Conservation (phyloP, 2,797 vertebrate species). For the Margarornis squamiger region DNA sequence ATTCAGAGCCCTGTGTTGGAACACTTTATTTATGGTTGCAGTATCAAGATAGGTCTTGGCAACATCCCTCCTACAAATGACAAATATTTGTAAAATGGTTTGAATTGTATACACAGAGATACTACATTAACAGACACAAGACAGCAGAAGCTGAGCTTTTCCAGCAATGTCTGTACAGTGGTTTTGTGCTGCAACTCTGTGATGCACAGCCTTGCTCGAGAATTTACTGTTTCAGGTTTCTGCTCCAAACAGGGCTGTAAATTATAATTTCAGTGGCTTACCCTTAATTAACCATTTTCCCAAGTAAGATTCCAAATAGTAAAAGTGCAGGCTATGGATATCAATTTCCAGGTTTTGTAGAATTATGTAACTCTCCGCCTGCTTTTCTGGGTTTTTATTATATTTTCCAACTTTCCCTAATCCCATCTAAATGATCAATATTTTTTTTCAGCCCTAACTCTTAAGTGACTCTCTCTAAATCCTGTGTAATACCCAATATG, state of each 20-base stretch:
- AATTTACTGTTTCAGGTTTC: conserved; percentile 28
- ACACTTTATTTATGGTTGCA: conserved; percentile 1
- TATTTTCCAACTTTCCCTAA: background rate
- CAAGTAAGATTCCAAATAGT: conserved; percentile 30
- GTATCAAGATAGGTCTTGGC: conserved; percentile 32
- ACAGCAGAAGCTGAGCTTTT: conserved; percentile 39
- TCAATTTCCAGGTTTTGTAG: background rate
- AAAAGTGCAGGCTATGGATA: background rate
- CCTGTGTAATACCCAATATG: background rate
- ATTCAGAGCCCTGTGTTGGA: background rate
- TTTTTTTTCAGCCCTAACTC: background rate
- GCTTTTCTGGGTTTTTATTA: background rate
- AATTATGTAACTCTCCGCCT: background rate
- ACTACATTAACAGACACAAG: conserved; percentile 44
- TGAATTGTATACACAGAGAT: conserved; percentile 42
- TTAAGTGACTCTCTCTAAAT: conserved; percentile 1
- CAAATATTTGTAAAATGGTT: conserved; percentile 63
- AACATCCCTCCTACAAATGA: conserved; percentile 28
- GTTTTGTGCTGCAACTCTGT: background rate
- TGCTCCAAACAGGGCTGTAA: background rate
- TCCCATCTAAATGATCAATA: background rate
- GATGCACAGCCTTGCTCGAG: conserved; percentile 29
- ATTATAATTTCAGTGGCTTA: conserved; percentile 45
- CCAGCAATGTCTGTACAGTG: background rate
- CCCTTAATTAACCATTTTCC: conserved; percentile 53